Evolutionary conservation across 2,113 vertebrate genomes (phyloP).

Genomic region (Rousettus leschenaultii): DNA sequence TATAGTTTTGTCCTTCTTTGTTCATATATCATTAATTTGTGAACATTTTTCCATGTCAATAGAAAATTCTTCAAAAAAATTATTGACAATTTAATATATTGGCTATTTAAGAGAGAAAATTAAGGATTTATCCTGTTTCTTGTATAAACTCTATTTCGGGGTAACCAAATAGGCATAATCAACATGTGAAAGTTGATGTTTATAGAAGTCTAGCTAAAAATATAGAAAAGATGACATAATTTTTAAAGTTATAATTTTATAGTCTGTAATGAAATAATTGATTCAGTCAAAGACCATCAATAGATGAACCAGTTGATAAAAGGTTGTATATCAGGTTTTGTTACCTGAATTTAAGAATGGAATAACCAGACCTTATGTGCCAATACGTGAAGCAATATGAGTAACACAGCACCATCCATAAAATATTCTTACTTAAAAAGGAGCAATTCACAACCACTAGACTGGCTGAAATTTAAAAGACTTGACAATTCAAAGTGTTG

Average conservation of each 20-base stretch:
- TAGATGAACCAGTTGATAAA: neutral
- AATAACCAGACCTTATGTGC: neutral
- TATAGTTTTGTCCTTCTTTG: neutral
- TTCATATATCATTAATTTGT: neutral
- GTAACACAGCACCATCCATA: neutral
- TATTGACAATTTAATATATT: neutral
- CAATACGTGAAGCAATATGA: neutral
- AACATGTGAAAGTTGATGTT: neutral
- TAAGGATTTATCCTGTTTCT: neutral
- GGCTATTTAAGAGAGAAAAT: neutral
- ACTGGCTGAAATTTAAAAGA: neutral
- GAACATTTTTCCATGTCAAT: neutral
- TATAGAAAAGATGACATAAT: neutral
- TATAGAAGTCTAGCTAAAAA: neutral
- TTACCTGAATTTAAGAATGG: neutral
- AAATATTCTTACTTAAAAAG: neutral
- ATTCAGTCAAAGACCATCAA: neutral
- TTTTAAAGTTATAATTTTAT: neutral
- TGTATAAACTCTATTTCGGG: neutral
- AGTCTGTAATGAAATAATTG: neutral
- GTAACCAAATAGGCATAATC: neutral
- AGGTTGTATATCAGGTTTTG: neutral
- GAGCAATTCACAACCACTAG: neutral
- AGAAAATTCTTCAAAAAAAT: neutral
- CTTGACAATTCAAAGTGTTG: neutral